A percentile compares a stretch with the other conserved stretches of the same genome.
Conservation (phyloP, 2,888 invertebrate genomes). For the Drosophila anomalata region DNA sequence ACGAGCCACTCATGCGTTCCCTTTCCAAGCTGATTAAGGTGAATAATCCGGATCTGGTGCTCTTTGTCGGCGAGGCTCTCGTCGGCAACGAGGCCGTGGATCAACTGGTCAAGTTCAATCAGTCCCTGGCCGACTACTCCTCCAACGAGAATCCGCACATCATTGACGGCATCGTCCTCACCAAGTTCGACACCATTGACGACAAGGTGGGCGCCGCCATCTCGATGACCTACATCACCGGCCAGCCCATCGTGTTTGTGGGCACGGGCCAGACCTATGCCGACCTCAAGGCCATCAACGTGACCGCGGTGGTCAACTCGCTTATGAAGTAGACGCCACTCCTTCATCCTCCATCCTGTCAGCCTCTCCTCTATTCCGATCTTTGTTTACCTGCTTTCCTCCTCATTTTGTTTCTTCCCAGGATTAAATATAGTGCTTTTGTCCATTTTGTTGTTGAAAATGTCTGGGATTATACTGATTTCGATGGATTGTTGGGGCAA, state of each 20-base stretch:
- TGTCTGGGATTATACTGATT: background rate
- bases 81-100: slow-evolving; percentile 99
- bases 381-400: slow-evolving; percentile 2
- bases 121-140: slow-evolving; percentile 96
- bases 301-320: slow-evolving; percentile 97
- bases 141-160: slow-evolving; percentile 92
- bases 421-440: slow-evolving; percentile 51
- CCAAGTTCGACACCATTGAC: slow-evolving; percentile 99
- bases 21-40: slow-evolving; percentile 98
- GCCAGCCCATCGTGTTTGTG: slow-evolving; percentile 97
- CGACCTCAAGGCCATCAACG: slow-evolving; percentile 98
- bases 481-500: too few species aligned
- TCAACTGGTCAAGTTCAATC: slow-evolving; percentile 99
- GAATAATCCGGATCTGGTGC: slow-evolving; percentile 97
- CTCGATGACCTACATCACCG: slow-evolving; percentile 99
- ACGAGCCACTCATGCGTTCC: slow-evolving; percentile 99
- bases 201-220: slow-evolving; percentile 99
- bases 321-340: slow-evolving; percentile 91
- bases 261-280: slow-evolving; percentile 99
- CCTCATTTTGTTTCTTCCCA: slow-evolving; percentile 1
- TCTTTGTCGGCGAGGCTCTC: slow-evolving; percentile 99
- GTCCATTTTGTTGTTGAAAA: slow-evolving; percentile 54
- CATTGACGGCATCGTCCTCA: slow-evolving; percentile 99
- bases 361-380: background rate
- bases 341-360: background rate